Conservation (phyloP, 2,113 vertebrate species). For the Grantiella picta region DNA sequence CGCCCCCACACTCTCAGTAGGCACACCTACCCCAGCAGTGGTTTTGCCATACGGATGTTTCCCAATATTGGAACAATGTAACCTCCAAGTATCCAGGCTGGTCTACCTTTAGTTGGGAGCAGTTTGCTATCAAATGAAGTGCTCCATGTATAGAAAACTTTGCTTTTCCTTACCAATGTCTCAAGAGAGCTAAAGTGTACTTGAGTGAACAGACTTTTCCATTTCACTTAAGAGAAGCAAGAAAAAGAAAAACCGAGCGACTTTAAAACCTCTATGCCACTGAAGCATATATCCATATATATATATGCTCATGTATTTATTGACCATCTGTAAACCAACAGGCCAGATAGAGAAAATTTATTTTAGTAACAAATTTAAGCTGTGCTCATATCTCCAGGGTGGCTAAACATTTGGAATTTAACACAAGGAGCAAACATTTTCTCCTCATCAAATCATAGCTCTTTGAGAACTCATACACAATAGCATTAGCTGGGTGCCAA, state of each 20-base stretch:
- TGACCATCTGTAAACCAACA: background rate
- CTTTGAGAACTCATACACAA: conserved; percentile 12
- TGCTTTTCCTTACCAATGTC: background rate
- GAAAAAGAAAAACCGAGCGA: background rate
- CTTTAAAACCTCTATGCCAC: background rate
- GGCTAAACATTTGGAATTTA: background rate
- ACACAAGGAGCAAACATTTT: conserved; percentile 18
- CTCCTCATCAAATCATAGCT: conserved; percentile 8
- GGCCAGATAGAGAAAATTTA: background rate
- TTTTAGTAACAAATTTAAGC: conserved; percentile 3
- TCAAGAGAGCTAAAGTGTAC: background rate
- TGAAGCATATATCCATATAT: background rate
- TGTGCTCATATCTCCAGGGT: background rate
- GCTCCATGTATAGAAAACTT: background rate
- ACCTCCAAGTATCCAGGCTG: background rate
- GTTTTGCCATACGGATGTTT: background rate
- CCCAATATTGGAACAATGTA: background rate
- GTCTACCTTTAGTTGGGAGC: background rate
- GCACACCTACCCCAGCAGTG: background rate
- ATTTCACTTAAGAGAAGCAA: background rate
- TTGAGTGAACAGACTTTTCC: background rate
- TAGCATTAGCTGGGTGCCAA: background rate
- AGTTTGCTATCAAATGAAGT: background rate
- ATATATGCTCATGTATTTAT: background rate
- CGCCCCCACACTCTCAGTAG: rapidly evolving